Evolutionary conservation across 2,888 invertebrate species (phyloP), one percentile per base, ranked within the genome.

Genomic region (Agonopterix subpropinquella): DNA sequence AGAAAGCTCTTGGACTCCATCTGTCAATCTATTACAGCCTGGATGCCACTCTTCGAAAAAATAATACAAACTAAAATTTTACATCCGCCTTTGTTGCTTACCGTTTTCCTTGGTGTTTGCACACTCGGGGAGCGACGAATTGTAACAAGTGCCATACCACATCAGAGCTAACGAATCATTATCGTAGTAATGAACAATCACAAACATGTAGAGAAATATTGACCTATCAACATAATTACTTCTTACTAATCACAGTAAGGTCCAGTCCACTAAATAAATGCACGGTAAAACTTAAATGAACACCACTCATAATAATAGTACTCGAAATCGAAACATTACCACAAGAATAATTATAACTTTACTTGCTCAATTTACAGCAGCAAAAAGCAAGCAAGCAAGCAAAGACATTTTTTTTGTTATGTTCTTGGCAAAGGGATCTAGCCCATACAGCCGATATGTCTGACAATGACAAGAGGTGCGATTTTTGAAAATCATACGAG

Each of bases 111-210:
- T 70, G 84, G 81, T 79, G 86, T 78, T 77, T 82, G 87, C 70
- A 88, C 84, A 81, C 86, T 88, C 65, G 85, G 78, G 76, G 88
- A 87, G 75, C 88, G 87, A 64, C 85, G 83, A 76, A 87, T 87
- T 65, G 86, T 87, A 74, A 88, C 86, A 69, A 88, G 86, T 80
- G 88, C 88, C 88, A 88, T 88, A 77, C 79, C 87, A 88, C 84
- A 84, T 77, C 77, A 80, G 67, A 74, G 70, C 73, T 77, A 79
- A 69, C 73, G 67, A 79, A 77, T 75, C 82, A 85, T 85, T 78
- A 77, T 80, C 73, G 67, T 71, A 76, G 72, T 74, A 80, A 75
- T 72, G 73, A 66, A 78, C 79, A 80, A 80, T 80, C 82, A 83
- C 82, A 85, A 82, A 83, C 80, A 77, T 75, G 75, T 66, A 78